phyloP scores from a whole-genome alignment of 2,797 vertebrate species.

The Cynopterus sphinx region DNA sequence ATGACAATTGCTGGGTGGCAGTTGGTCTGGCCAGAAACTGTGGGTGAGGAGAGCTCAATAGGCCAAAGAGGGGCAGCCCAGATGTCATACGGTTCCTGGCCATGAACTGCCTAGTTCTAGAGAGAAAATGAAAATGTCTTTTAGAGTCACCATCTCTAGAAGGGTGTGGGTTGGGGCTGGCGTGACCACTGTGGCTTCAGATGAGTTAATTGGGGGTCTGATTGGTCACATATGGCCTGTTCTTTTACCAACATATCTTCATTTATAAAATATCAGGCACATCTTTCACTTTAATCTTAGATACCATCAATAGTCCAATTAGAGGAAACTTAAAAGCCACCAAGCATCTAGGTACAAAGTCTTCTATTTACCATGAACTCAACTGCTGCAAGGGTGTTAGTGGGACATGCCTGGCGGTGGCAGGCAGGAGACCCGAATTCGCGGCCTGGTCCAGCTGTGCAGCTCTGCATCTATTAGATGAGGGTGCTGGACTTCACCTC shows the following conservation, averaged over 20 bases:
- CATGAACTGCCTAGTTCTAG: neutral
- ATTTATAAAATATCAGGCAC: neutral
- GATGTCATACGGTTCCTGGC: neutral
- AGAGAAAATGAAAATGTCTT: neutral
- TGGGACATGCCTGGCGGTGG: neutral
- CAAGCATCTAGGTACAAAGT: neutral
- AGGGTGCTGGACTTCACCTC: neutral
- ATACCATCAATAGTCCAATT: neutral
- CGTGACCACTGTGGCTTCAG: neutral
- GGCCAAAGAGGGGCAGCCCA: neutral
- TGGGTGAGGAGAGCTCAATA: neutral
- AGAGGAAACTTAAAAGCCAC: neutral
- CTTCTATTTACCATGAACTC: neutral
- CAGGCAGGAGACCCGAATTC: neutral
- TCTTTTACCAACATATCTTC: neutral
- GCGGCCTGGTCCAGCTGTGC: neutral
- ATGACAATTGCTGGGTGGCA: neutral
- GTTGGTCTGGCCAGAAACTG: neutral
- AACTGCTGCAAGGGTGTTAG: neutral
- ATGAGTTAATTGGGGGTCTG: neutral
- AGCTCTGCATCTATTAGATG: neutral
- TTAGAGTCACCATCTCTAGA: neutral
- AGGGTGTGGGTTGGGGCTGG: neutral
- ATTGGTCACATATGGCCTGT: neutral
- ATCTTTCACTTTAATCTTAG: neutral